Percentiles rank a stretch among this genome's conserved stretches.
These are phyloP conservation scores for Dichetophora obliterata DNA, from an alignment of 2,888 invertebrate genomes.

Conservation along the genomic window DNA sequence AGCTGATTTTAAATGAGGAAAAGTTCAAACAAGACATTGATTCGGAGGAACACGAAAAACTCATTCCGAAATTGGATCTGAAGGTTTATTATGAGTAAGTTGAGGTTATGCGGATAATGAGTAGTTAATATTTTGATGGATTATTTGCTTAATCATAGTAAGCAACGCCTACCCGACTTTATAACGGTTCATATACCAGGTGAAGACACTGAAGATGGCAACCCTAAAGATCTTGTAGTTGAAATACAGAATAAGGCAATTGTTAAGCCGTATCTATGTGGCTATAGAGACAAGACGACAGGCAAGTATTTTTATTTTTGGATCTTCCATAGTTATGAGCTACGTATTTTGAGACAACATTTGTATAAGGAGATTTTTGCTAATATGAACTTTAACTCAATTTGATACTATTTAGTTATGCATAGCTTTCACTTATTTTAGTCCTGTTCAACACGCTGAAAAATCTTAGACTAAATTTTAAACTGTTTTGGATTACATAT, in stretches of 20 bases:
- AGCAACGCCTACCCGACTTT: slow-evolving; percentile 71
- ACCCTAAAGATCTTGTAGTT: slow-evolving; percentile 71
- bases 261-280: slow-evolving; percentile 82
- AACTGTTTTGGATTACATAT: too few relatives aligned
- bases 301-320: slow-evolving; percentile 65
- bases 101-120: not conserved
- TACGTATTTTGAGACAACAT: too few relatives aligned
- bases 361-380: too few relatives aligned
- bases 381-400: too few relatives aligned
- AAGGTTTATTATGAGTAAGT: slow-evolving; percentile 67
- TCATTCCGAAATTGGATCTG: slow-evolving; percentile 58
- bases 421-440: too few relatives aligned
- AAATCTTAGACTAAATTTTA: too few relatives aligned
- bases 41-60: slow-evolving; percentile 35
- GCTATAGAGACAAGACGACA: slow-evolving; percentile 80
- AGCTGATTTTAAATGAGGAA: slow-evolving; percentile 37
- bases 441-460: too few relatives aligned
- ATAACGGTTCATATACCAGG: slow-evolving; percentile 72
- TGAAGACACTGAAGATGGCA: slow-evolving; percentile 66
- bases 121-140: not conserved
- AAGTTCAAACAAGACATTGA: not conserved
- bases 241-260: slow-evolving; percentile 75
- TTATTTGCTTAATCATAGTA: slow-evolving; percentile 53
- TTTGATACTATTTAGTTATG: too few relatives aligned
- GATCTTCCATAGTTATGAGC: too few relatives aligned